Conservation (phyloP, 2,888 invertebrate genomes). For the Anthophora plumipes region DNA sequence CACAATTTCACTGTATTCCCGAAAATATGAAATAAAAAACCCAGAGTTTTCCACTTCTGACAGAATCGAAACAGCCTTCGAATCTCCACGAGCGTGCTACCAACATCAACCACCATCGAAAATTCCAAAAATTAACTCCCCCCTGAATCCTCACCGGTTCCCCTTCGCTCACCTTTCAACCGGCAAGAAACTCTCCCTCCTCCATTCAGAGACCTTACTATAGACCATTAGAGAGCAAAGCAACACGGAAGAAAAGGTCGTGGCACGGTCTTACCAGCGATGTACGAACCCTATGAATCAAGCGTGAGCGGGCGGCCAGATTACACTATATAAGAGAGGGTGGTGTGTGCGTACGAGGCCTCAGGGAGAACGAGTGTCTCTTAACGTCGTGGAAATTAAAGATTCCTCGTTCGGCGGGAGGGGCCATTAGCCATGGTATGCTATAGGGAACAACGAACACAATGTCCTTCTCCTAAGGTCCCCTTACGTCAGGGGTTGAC, state of each 20-base stretch:
- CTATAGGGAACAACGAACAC: slow-evolving; percentile 75
- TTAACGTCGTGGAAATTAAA: slow-evolving; percentile 79
- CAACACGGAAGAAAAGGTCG: slow-evolving; percentile 21
- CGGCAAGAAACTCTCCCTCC: neutral
- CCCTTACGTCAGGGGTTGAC: slow-evolving; percentile 48
- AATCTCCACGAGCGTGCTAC: no score
- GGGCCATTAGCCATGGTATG: slow-evolving; percentile 74
- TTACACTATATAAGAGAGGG: slow-evolving; percentile 27
- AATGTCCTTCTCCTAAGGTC: slow-evolving; percentile 72
- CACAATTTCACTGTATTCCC: no score
- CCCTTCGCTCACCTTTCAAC: neutral
- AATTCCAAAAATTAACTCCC: neutral
- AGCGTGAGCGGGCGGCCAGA: slow-evolving; percentile 13
- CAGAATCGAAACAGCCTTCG: neutral
- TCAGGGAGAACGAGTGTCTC: slow-evolving; percentile 70
- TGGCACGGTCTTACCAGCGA: slow-evolving; percentile 42
- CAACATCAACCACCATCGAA: neutral
- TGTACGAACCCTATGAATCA: slow-evolving; percentile 42
- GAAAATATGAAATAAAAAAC: no score
- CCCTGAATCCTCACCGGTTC: no score
- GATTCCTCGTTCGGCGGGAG: slow-evolving; percentile 70
- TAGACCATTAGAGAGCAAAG: slow-evolving; percentile 9
- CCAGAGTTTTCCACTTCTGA: no score
- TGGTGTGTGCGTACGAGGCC: slow-evolving; percentile 54
- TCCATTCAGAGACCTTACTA: neutral